Percentiles rank a stretch among this genome's conserved stretches.
These are phyloP conservation scores for Zaprionus bogoriensis DNA, from an alignment of 2,888 invertebrate genomes.

Conservation along the genomic window DNA sequence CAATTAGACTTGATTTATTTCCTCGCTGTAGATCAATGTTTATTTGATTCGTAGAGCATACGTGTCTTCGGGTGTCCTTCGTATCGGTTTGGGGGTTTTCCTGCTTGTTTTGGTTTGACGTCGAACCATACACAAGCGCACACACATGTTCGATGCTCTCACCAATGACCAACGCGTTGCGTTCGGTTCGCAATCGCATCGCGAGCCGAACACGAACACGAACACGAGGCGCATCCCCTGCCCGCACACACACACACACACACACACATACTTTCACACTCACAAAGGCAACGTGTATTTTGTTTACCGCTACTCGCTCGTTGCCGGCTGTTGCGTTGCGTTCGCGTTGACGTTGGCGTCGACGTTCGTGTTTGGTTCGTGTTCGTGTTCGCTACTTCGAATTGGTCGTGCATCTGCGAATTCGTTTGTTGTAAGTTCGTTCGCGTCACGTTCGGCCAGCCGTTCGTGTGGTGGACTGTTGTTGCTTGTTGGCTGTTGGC, in stretches of 20 bases:
- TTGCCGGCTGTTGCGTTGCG: slow-evolving; percentile 68
- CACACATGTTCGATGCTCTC: slow-evolving; percentile 66
- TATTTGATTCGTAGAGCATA: slow-evolving; percentile 56
- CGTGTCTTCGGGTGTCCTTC: slow-evolving; percentile 48
- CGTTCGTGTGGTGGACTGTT: slow-evolving; percentile 37
- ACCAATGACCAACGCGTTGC: slow-evolving; percentile 55
- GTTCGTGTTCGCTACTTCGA: slow-evolving; percentile 59
- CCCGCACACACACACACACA: slow-evolving; percentile 10
- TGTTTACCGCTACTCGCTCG: slow-evolving; percentile 69
- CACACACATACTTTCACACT: slow-evolving; percentile 3
- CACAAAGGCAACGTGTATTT: slow-evolving; percentile 54
- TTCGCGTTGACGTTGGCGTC: too few relatives aligned
- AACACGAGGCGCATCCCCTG: background rate
- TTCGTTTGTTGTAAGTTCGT: slow-evolving; percentile 62
- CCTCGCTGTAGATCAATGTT: slow-evolving; percentile 20
- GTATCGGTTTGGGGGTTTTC: slow-evolving; percentile 19
- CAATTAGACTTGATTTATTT: slow-evolving; percentile 13
- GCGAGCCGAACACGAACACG: slow-evolving; percentile 24
- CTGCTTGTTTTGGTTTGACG: slow-evolving; percentile 59
- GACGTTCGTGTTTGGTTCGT: too few relatives aligned
- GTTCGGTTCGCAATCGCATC: slow-evolving; percentile 39
- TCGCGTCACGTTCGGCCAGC: slow-evolving; percentile 47
- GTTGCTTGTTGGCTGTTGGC: slow-evolving; percentile 49
- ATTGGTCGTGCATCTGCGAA: slow-evolving; percentile 59
- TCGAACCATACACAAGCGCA: slow-evolving; percentile 48